Evolutionary conservation across 2,113 vertebrate species (phyloP).

Genomic region (Sakesphorus luctuosus): DNA sequence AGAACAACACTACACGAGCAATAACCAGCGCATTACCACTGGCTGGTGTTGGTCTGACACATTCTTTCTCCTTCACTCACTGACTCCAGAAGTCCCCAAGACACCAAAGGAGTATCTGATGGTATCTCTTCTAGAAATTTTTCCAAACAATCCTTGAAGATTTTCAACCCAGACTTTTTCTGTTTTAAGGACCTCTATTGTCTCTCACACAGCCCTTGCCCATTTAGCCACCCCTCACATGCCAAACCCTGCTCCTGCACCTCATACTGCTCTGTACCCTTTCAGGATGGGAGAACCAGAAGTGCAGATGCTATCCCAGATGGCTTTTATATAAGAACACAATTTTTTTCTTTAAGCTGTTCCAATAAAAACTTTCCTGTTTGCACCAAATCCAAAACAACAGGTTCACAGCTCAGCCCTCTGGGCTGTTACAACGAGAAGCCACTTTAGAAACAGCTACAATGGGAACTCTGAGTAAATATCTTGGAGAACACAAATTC

Average conservation of each 20-base stretch:
- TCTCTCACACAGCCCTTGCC: neutral
- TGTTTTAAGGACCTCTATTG: neutral
- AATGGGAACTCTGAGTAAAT: constrained; percentile 23
- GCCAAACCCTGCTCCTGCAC: neutral
- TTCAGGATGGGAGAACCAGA: neutral
- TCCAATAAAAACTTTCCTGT: constrained; percentile 37
- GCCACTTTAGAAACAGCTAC: neutral
- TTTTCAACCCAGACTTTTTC: neutral
- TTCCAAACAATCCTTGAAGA: neutral
- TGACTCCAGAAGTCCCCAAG: neutral
- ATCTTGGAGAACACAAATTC: constrained; percentile 11
- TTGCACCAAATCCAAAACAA: constrained; percentile 24
- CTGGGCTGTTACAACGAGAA: neutral
- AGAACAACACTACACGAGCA: neutral
- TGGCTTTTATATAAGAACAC: neutral
- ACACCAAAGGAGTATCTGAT: neutral
- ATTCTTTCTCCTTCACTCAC: neutral
- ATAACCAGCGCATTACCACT: no score
- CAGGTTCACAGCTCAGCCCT: constrained; percentile 4
- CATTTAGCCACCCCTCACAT: neutral
- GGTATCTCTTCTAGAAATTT: neutral
- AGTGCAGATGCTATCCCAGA: neutral
- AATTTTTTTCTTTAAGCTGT: neutral
- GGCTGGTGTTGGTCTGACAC: neutral
- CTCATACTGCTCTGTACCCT: neutral